A percentile compares a stretch with the other conserved stretches of the same genome.
Conservation (phyloP, 2,888 invertebrate species). For the Nesidiocoris tenuis region DNA sequence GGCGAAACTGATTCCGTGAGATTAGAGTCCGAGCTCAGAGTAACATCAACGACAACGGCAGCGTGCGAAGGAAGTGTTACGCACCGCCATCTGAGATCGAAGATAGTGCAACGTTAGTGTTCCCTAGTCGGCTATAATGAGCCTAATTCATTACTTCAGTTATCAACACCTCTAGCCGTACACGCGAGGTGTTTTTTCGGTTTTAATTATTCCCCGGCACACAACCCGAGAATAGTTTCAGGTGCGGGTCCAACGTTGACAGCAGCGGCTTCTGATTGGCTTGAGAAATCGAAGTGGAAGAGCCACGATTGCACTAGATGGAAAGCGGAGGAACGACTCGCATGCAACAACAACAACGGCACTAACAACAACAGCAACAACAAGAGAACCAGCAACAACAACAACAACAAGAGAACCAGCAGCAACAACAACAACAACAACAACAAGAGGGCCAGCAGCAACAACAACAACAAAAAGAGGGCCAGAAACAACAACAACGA, state of each 20-base stretch:
- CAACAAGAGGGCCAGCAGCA: too few relatives aligned
- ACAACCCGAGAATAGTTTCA: not conserved
- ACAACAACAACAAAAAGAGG: too few relatives aligned
- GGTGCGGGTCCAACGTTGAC: not conserved
- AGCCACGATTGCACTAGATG: too few relatives aligned
- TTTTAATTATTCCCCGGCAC: slow-evolving; percentile 37
- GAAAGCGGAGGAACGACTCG: too few relatives aligned
- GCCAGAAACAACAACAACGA: too few relatives aligned
- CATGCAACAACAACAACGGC: too few relatives aligned
- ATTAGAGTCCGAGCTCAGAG: slow-evolving; percentile 26
- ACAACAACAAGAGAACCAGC: too few relatives aligned
- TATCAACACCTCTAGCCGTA: slow-evolving; percentile 31
- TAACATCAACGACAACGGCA: not conserved
- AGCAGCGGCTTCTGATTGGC: not conserved
- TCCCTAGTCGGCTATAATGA: slow-evolving; percentile 35
- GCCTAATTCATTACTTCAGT: slow-evolving; percentile 43
- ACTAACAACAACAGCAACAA: too few relatives aligned
- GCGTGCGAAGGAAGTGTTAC: slow-evolving; percentile 37
- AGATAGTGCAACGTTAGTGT: slow-evolving; percentile 18
- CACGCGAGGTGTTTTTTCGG: slow-evolving; percentile 34
- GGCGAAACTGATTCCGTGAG: slow-evolving; percentile 42
- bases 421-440: too few relatives aligned
- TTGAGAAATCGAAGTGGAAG: too few relatives aligned
- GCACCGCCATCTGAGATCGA: slow-evolving; percentile 37
- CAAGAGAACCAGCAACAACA: too few relatives aligned